Evolutionary conservation across 53 echinoderm and acorn worm genomes (phyloP).

Genomic region (Stichopus horrens): DNA sequence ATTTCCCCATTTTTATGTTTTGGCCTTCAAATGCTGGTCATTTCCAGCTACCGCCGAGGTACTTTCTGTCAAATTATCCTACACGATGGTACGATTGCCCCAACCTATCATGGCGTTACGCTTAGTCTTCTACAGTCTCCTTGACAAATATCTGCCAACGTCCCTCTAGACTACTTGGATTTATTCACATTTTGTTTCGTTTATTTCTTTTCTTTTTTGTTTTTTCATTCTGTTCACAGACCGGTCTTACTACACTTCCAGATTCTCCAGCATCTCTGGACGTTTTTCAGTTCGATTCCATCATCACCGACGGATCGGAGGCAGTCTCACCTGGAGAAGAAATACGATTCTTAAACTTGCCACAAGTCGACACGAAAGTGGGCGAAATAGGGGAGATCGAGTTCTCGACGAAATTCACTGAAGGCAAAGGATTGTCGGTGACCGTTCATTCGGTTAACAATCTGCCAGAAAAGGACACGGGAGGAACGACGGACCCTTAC

Average conservation of each 20-base stretch:
- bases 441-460: conserved; percentile 40
- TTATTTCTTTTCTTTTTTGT: too few species aligned
- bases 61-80: too few species aligned
- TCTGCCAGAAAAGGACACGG: conserved; percentile 27
- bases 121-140: too few species aligned
- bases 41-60: too few species aligned
- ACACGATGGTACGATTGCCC: too few species aligned
- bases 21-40: too few species aligned
- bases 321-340: conserved; percentile 29
- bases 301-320: conserved; percentile 31
- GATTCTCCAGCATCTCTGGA: conserved; percentile 24
- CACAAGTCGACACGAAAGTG: conserved; percentile 29
- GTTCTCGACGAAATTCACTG: conserved; percentile 38
- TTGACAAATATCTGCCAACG: too few species aligned
- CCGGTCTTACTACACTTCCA: conserved; percentile 27
- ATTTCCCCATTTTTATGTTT: too few species aligned
- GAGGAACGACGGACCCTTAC: conserved; percentile 50
- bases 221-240: not conserved
- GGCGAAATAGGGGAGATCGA: conserved; percentile 40
- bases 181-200: too few species aligned
- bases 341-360: conserved; percentile 19
- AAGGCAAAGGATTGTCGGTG: conserved; percentile 26
- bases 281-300: conserved; percentile 21
- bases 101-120: too few species aligned
- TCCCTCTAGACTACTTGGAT: too few species aligned